Percentiles rank a stretch among this genome's conserved stretches.
Conservation (phyloP, 2,797 vertebrate species). For the Myotis vivesi region DNA sequence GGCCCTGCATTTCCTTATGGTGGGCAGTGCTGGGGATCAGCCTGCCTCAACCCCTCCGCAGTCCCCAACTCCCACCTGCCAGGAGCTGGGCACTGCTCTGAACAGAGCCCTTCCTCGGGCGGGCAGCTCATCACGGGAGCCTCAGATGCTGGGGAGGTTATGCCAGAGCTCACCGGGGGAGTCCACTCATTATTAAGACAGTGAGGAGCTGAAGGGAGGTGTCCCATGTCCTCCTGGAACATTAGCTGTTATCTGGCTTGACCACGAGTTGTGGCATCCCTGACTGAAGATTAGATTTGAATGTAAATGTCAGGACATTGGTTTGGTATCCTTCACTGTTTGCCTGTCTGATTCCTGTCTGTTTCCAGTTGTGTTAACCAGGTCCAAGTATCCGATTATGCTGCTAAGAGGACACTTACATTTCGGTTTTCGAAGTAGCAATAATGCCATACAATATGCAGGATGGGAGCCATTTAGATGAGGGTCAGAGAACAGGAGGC, state of each 20-base stretch:
- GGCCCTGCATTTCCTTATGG: accelerated
- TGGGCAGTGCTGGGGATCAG: accelerated
- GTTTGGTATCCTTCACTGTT: background rate
- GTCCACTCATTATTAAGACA: background rate
- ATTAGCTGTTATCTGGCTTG: background rate
- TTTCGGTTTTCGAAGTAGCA: background rate
- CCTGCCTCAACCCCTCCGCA: background rate
- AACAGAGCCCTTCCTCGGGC: background rate
- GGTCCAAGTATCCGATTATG: background rate
- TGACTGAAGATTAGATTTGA: background rate
- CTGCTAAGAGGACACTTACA: background rate
- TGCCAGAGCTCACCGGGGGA: too few species aligned
- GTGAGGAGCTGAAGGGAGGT: background rate
- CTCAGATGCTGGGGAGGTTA: background rate
- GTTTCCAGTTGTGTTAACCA: background rate
- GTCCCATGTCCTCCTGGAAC: background rate
- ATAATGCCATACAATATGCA: background rate
- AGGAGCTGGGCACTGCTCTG: background rate
- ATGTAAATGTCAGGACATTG: background rate
- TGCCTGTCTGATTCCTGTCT: background rate
- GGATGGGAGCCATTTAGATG: background rate
- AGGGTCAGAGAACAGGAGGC: background rate
- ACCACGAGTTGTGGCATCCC: background rate
- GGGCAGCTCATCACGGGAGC: background rate
- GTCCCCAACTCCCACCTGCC: too few species aligned